These are phyloP conservation scores for Hippoglossus stenolepis DNA, from an alignment of 2,113 vertebrate species.

Conservation along the genomic window DNA sequence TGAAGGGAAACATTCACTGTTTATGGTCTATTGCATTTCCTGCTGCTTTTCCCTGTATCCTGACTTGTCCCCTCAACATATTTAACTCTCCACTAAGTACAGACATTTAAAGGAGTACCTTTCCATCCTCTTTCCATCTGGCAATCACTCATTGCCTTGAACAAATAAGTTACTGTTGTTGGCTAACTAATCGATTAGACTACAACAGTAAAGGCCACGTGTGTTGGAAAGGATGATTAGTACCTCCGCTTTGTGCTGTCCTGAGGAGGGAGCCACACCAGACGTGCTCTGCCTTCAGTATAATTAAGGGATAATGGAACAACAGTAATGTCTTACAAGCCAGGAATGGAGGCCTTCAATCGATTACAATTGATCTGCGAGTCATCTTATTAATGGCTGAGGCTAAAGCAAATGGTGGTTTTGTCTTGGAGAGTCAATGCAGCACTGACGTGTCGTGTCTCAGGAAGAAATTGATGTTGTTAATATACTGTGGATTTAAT, in stretches of 20 bases:
- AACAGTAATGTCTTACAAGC: slow-evolving; percentile 79
- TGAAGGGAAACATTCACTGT: background rate
- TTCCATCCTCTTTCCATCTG: slow-evolving; percentile 14
- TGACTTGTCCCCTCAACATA: slow-evolving; percentile 3
- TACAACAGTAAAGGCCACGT: slow-evolving; percentile 44
- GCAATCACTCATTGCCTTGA: slow-evolving; percentile 12
- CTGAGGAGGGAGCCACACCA: slow-evolving; percentile 25
- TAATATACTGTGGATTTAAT: background rate
- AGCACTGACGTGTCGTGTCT: background rate
- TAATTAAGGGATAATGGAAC: slow-evolving; percentile 78
- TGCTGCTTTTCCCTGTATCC: background rate
- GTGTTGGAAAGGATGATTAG: slow-evolving; percentile 47
- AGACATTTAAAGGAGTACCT: slow-evolving; percentile 11
- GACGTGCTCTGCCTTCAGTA: slow-evolving; percentile 46
- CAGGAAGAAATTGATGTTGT: slow-evolving; percentile 11
- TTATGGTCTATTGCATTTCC: background rate
- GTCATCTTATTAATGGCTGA: slow-evolving; percentile 70
- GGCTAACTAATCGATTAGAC: slow-evolving; percentile 57
- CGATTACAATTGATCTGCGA: slow-evolving; percentile 75
- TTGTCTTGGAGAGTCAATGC: slow-evolving; percentile 43
- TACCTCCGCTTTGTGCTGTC: slow-evolving; percentile 34
- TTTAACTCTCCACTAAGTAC: slow-evolving; percentile 3
- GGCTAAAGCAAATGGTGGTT: slow-evolving; percentile 46
- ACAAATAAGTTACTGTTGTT: slow-evolving; percentile 50
- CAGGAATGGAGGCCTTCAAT: slow-evolving; percentile 70